These are phyloP conservation scores for Melierax canorus DNA, from an alignment of 2,113 vertebrate species.

Conservation along the genomic window DNA sequence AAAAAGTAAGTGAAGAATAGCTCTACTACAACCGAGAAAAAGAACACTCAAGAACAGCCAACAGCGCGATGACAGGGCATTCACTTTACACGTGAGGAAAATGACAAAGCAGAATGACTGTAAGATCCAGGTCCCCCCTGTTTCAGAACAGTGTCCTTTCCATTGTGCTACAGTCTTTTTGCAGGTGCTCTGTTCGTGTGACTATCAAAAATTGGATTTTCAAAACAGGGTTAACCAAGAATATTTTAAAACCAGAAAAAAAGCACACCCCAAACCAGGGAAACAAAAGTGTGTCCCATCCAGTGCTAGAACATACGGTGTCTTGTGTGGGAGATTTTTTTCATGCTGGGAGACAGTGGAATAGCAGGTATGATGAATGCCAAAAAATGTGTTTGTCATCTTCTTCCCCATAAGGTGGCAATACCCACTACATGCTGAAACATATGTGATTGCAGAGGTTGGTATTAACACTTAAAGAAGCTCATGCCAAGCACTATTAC, in stretches of 20 bases:
- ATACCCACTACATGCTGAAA: not conserved
- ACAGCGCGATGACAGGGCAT: accelerated
- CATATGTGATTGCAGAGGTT: not conserved
- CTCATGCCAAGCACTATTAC: not conserved
- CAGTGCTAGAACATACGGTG: not conserved
- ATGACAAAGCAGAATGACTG: not conserved
- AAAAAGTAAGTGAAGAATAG: not conserved
- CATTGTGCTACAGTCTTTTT: not conserved
- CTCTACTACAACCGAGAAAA: not conserved
- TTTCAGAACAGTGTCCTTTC: not conserved
- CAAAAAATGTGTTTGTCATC: not conserved
- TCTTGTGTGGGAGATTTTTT: not conserved
- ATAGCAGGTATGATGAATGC: not conserved
- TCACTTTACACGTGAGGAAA: accelerated
- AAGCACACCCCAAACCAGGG: not conserved
- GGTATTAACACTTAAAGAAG: not conserved
- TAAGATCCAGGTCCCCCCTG: not conserved
- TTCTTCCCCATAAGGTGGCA: not conserved
- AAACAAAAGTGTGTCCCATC: not conserved
- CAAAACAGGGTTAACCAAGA: not conserved
- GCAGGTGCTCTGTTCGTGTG: not conserved
- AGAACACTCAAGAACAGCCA: not conserved
- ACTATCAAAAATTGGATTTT: not conserved
- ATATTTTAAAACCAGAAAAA: not conserved
- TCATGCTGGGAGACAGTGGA: not conserved